phyloP scores from a whole-genome alignment of 2,797 vertebrate species.

The Sternotherus odoratus region DNA sequence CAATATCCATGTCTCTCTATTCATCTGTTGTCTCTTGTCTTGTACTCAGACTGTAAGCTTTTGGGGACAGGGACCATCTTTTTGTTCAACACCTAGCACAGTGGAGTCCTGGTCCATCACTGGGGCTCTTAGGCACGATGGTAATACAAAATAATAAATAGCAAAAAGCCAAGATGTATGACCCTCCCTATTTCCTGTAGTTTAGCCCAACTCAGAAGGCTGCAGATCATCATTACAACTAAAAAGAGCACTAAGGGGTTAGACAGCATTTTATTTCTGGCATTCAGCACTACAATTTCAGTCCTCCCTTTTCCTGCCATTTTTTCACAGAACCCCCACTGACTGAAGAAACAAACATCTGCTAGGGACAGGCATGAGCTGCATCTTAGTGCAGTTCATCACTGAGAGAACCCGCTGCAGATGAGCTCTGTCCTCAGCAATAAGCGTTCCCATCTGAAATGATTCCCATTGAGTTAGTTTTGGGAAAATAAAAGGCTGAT shows the following conservation, averaged over 20 bases:
- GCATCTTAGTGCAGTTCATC: conserved; percentile 23
- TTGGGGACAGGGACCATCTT: not conserved
- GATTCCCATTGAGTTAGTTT: conserved; percentile 29
- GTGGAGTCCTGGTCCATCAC: not conserved
- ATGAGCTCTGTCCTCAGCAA: conserved; percentile 13
- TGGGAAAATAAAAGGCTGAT: conserved; percentile 42
- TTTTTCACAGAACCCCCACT: not conserved
- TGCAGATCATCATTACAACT: not conserved
- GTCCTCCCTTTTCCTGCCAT: not conserved
- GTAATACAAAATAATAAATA: not conserved
- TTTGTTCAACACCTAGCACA: not conserved
- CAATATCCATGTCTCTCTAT: not conserved
- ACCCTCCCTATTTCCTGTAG: not conserved
- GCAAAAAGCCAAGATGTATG: not conserved
- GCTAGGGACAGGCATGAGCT: not conserved
- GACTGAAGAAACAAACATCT: conserved; percentile 17
- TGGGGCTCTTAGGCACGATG: not conserved
- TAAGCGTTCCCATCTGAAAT: not conserved
- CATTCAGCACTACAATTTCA: not conserved
- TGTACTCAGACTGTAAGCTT: not conserved
- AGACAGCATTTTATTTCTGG: not conserved
- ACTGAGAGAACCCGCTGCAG: not conserved
- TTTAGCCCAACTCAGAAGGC: not conserved
- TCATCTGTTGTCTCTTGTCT: not conserved
- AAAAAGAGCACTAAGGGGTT: not conserved